Evolutionary conservation across 2,888 invertebrate species (phyloP).

Genomic region (Arge pagana): DNA sequence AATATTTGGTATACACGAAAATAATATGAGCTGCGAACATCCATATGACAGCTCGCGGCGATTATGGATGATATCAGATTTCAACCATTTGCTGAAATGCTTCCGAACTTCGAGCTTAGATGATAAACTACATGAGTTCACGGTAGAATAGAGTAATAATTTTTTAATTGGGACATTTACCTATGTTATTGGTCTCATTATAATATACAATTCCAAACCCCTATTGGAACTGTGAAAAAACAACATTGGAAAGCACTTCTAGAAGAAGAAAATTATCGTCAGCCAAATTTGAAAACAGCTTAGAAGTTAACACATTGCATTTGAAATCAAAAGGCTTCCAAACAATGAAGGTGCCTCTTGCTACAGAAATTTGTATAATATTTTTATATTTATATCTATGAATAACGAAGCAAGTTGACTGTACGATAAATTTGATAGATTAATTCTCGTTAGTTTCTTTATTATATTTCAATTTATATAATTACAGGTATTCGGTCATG

Average conservation of each 20-base stretch:
- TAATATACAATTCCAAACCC: not conserved
- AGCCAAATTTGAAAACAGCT: conserved; percentile 1
- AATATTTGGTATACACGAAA: conserved; percentile 27
- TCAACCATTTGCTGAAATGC: conserved; percentile 36
- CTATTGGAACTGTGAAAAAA: not conserved
- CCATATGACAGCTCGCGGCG: conserved; percentile 26
- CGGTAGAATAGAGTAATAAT: not conserved
- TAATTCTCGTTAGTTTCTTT: too few relatives aligned
- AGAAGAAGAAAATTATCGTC: not conserved
- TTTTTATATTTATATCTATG: too few relatives aligned
- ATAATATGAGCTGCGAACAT: conserved; percentile 33
- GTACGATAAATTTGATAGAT: too few relatives aligned
- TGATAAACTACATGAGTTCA: not conserved
- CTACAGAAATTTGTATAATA: too few relatives aligned
- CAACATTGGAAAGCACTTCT: conserved; percentile 1
- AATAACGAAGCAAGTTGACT: too few relatives aligned
- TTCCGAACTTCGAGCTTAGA: conserved; percentile 10
- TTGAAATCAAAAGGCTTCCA: not conserved
- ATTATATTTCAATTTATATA: too few relatives aligned
- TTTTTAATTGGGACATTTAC: not conserved
- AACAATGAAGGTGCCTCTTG: conserved; percentile 13
- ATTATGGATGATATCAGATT: conserved; percentile 39
- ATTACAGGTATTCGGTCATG: too few relatives aligned
- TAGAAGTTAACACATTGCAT: not conserved
- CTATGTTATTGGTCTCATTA: not conserved